These are phyloP conservation scores for Polymixis flavicincta DNA, from an alignment of 2,888 invertebrate species.

Conservation along the genomic window DNA sequence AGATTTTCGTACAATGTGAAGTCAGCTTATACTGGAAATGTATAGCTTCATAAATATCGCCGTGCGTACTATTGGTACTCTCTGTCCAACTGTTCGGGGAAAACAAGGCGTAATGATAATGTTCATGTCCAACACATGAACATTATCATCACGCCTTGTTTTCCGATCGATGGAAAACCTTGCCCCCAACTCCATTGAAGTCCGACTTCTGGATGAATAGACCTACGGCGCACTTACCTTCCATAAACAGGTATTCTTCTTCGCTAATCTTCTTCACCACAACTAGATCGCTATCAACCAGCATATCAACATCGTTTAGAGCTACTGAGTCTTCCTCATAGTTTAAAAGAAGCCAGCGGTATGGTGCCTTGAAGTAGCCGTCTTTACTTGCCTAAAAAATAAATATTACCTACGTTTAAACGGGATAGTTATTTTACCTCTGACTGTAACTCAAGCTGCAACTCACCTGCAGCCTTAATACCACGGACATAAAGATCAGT, in stretches of 20 bases:
- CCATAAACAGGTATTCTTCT: constrained; percentile 71
- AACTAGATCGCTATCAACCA: constrained; percentile 89
- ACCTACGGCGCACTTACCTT: constrained; percentile 74
- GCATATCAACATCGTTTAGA: constrained; percentile 70
- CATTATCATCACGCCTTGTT: too few species aligned
- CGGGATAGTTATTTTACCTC: too few species aligned
- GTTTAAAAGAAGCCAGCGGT: constrained; percentile 86
- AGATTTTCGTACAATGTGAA: too few species aligned
- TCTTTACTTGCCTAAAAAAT: constrained; percentile 80
- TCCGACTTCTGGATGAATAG: background rate
- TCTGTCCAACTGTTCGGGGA: too few species aligned
- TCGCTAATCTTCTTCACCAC: constrained; percentile 74
- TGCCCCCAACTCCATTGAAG: background rate
- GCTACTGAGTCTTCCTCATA: constrained; percentile 44
- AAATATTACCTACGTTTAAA: background rate
- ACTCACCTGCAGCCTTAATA: background rate
- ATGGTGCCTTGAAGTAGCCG: constrained; percentile 87
- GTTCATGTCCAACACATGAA: too few species aligned
- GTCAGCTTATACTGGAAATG: too few species aligned
- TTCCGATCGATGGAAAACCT: background rate
- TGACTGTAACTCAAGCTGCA: too few species aligned
- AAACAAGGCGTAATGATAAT: too few species aligned
- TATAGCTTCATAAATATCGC: too few species aligned
- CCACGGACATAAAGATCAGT: background rate
- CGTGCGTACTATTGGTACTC: too few species aligned